Evolutionary conservation across 2,797 vertebrate genomes (phyloP).

Genomic region (Helostoma temminkii): DNA sequence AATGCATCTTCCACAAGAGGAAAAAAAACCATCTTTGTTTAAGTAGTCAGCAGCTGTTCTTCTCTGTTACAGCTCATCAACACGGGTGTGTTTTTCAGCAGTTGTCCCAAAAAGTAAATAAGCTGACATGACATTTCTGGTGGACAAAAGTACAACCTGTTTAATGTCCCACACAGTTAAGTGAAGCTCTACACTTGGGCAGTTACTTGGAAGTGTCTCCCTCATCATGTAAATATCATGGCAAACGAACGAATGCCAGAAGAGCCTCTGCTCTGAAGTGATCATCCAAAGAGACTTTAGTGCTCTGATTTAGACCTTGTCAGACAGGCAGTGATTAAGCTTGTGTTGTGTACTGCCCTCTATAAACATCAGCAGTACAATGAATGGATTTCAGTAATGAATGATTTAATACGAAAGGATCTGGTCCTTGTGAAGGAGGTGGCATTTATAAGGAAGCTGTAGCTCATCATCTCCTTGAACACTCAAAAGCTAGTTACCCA

Average conservation of each 20-base stretch:
- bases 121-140: background rate
- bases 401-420: slow-evolving; percentile 11
- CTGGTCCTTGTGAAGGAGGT: background rate
- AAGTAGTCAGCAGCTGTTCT: no score
- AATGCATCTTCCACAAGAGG: no score
- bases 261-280: slow-evolving; percentile 16
- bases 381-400: slow-evolving; percentile 18
- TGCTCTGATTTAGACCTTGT: slow-evolving; percentile 10
- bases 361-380: slow-evolving; percentile 13
- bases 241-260: slow-evolving; percentile 16
- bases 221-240: no score
- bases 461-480: slow-evolving; percentile 1
- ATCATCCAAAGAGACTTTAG: slow-evolving; percentile 21
- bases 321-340: slow-evolving; percentile 35
- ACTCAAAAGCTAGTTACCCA: slow-evolving; percentile 35
- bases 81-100: background rate
- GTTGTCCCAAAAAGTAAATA: background rate
- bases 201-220: slow-evolving; percentile 11
- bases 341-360: slow-evolving; percentile 14
- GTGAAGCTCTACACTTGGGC: background rate
- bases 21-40: no score
- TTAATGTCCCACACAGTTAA: background rate
- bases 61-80: no score
- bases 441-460: slow-evolving; percentile 3
- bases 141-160: background rate